Conservation (phyloP, 2,797 vertebrate genomes). For the Scolopax rusticola region DNA sequence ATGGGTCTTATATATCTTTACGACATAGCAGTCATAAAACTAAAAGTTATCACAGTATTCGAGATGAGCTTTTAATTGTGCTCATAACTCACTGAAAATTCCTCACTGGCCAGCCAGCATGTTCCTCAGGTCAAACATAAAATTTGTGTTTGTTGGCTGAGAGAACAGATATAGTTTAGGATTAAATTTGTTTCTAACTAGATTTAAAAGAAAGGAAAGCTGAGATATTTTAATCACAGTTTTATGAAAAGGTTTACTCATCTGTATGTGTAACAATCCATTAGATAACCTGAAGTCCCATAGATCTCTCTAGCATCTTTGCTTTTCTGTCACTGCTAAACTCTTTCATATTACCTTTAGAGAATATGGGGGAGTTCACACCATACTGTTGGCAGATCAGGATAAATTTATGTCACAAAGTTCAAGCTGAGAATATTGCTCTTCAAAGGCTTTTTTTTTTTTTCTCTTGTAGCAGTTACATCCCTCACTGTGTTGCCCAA, state of each 20-base stretch:
- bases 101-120: background rate
- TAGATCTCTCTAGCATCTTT: background rate
- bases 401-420: background rate
- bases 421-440: background rate
- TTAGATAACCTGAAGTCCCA: background rate
- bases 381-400: background rate
- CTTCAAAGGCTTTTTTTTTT: background rate
- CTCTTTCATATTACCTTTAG: background rate
- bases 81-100: slow-evolving; percentile 27
- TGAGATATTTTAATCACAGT: background rate
- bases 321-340: background rate
- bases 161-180: background rate
- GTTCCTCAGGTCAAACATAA: slow-evolving; percentile 15
- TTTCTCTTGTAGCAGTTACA: background rate
- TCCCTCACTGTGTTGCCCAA: background rate
- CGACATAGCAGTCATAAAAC: background rate
- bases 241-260: background rate
- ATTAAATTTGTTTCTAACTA: background rate
- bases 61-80: slow-evolving; percentile 20
- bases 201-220: background rate
- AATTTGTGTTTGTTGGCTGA: background rate
- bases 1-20: background rate
- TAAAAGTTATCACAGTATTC: background rate
- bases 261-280: background rate
- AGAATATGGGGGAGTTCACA: background rate